A percentile compares a stretch with the other conserved stretches of the same genome.
phyloP scores from a whole-genome alignment of 1,140 invertebrate genomes.

The Pissodes strobi region DNA sequence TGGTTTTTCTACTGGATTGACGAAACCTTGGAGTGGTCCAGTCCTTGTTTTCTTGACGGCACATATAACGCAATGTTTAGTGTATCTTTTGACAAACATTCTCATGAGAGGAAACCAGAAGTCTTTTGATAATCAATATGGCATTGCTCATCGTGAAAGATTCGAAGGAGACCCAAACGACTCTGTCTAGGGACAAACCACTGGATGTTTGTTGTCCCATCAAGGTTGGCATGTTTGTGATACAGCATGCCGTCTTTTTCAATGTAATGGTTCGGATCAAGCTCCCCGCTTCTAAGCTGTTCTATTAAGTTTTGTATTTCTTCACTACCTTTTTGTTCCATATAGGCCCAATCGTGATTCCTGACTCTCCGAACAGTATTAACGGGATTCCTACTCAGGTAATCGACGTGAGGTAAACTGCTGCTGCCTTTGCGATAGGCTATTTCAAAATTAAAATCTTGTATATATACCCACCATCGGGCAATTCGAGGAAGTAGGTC shows the following conservation, averaged over 20 bases:
- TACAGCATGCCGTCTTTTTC: not conserved
- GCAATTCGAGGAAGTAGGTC: slow-evolving; percentile 49
- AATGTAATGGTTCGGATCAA: not conserved
- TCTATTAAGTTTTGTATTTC: slow-evolving; percentile 10
- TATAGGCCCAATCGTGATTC: slow-evolving; percentile 11
- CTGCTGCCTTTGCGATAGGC: slow-evolving; percentile 6
- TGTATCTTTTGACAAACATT: slow-evolving; percentile 43
- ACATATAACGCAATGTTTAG: slow-evolving; percentile 28
- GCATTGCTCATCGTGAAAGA: slow-evolving; percentile 45
- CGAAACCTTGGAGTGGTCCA: slow-evolving; percentile 23
- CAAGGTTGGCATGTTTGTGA: not conserved
- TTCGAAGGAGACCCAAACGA: slow-evolving; percentile 33
- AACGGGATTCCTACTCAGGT: slow-evolving; percentile 11
- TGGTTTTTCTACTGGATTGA: slow-evolving; percentile 32
- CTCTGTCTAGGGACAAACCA: not conserved
- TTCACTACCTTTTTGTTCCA: slow-evolving; percentile 8
- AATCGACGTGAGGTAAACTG: slow-evolving; percentile 19
- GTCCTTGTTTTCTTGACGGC: too few species aligned
- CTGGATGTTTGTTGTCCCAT: not conserved
- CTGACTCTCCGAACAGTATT: not conserved
- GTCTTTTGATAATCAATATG: slow-evolving; percentile 39
- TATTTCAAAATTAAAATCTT: slow-evolving; percentile 50
- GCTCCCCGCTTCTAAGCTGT: not conserved
- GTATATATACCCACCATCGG: slow-evolving; percentile 52
- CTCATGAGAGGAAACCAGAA: slow-evolving; percentile 41